Conservation (phyloP, 2,113 vertebrate genomes). For the Gnathonemus longibarbis region DNA sequence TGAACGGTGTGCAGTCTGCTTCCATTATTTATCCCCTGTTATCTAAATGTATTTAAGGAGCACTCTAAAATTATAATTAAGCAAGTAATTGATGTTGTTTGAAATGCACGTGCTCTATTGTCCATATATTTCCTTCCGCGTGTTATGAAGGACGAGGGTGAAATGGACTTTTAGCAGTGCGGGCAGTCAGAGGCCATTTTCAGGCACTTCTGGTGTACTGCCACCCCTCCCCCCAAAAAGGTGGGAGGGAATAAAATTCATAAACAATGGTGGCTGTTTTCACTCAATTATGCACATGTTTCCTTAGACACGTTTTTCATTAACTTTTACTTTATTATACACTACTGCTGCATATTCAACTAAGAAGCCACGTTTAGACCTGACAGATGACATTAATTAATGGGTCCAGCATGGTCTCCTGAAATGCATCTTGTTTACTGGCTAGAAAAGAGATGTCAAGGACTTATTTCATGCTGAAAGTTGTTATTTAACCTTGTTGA, state of each 20-base stretch:
- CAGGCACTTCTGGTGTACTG: background rate
- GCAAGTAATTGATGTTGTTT: constrained; percentile 3
- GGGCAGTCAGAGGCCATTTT: background rate
- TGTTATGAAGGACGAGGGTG: background rate
- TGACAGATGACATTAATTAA: background rate
- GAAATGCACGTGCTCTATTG: background rate
- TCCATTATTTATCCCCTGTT: background rate
- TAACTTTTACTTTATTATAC: background rate
- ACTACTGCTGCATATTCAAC: background rate
- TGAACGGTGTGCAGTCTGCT: background rate
- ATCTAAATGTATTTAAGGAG: constrained; percentile 8
- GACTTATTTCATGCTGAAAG: constrained; percentile 2
- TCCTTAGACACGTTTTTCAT: background rate
- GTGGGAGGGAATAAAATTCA: background rate
- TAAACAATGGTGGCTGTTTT: background rate
- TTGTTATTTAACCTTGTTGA: background rate
- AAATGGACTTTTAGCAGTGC: background rate
- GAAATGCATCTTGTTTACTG: background rate
- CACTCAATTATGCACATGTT: background rate
- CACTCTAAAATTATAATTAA: constrained; percentile 11
- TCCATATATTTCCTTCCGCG: background rate
- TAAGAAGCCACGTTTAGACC: background rate
- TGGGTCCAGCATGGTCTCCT: background rate
- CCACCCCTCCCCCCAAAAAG: background rate
- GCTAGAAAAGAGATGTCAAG: background rate